A percentile compares a stretch with the other conserved stretches of the same genome.
phyloP scores from a whole-genome alignment of 2,113 vertebrate species.

The Phocoena phocoena region DNA sequence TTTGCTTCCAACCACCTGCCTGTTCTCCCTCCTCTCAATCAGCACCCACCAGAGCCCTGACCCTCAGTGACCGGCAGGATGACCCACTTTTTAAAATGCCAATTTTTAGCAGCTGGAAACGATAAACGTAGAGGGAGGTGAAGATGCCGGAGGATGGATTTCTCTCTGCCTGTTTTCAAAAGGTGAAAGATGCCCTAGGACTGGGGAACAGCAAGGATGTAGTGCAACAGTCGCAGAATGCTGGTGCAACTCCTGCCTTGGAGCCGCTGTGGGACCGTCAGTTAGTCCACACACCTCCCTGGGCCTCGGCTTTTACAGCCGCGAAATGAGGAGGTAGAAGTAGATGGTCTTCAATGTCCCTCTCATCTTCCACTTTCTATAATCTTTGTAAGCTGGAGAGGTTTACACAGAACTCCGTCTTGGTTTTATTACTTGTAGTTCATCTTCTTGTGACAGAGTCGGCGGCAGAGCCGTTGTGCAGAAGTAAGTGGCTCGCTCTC shows the following conservation, averaged over 20 bases:
- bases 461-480: not conserved
- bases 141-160: not conserved
- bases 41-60: not conserved
- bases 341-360: not conserved
- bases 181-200: not conserved
- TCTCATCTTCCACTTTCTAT: slow-evolving; percentile 13
- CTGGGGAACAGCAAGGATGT: not conserved
- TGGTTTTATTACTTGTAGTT: slow-evolving; percentile 51
- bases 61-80: fast-evolving
- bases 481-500: slow-evolving; percentile 42
- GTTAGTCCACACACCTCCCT: not conserved
- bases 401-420: slow-evolving; percentile 56
- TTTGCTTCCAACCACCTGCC: not conserved
- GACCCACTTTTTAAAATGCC: not conserved
- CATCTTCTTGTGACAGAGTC: slow-evolving; percentile 16
- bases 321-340: not conserved
- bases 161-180: not conserved
- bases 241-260: too few relatives aligned
- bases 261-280: fast-evolving
- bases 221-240: fast-evolving
- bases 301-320: not conserved
- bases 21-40: not conserved
- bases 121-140: not conserved
- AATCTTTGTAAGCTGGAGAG: not conserved
- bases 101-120: slow-evolving; percentile 27